Percentiles rank a stretch among this genome's conserved stretches.
These are phyloP conservation scores for Stigmatopora nigra DNA, from an alignment of 2,113 vertebrate species.

Conservation along the genomic window DNA sequence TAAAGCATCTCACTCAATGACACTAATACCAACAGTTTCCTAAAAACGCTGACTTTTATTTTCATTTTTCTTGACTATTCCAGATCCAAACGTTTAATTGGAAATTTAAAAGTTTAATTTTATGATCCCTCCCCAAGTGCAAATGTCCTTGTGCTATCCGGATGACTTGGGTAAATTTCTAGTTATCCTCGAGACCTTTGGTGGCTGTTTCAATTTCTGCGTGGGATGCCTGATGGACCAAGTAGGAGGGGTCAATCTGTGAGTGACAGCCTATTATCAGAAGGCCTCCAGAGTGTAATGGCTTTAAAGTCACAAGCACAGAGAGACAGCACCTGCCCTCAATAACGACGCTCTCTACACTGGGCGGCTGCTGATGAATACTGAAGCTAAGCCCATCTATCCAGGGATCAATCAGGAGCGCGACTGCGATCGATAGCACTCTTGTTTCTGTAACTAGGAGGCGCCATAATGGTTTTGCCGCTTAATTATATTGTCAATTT, in stretches of 20 bases:
- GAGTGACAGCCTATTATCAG: slow-evolving; percentile 73
- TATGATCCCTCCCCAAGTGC: slow-evolving; percentile 24
- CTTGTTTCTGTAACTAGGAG: slow-evolving; percentile 74
- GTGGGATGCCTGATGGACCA: slow-evolving; percentile 47
- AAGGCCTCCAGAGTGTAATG: slow-evolving; percentile 69
- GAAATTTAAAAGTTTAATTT: slow-evolving; percentile 17
- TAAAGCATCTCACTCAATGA: no score
- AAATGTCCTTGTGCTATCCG: slow-evolving; percentile 35
- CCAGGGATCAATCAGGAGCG: slow-evolving; percentile 68
- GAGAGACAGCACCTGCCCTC: slow-evolving; percentile 67
- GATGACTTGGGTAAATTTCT: slow-evolving; percentile 47
- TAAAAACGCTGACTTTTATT: no score
- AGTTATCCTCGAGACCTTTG: slow-evolving; percentile 54
- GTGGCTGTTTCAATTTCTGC: slow-evolving; percentile 56
- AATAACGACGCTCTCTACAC: slow-evolving; percentile 63
- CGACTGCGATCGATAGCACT: slow-evolving; percentile 66
- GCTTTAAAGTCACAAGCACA: slow-evolving; percentile 64
- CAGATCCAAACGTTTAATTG: no score
- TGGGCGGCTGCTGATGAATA: slow-evolving; percentile 69
- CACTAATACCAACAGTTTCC: no score
- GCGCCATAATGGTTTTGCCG: slow-evolving; percentile 66
- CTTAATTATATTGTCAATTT: slow-evolving; percentile 74
- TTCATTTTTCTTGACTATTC: no score
- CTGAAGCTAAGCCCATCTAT: slow-evolving; percentile 68
- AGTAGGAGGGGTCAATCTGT: slow-evolving; percentile 45